These are phyloP conservation scores for Cristatella mucedo DNA, from an alignment of 2,888 invertebrate species.

Conservation along the genomic window DNA sequence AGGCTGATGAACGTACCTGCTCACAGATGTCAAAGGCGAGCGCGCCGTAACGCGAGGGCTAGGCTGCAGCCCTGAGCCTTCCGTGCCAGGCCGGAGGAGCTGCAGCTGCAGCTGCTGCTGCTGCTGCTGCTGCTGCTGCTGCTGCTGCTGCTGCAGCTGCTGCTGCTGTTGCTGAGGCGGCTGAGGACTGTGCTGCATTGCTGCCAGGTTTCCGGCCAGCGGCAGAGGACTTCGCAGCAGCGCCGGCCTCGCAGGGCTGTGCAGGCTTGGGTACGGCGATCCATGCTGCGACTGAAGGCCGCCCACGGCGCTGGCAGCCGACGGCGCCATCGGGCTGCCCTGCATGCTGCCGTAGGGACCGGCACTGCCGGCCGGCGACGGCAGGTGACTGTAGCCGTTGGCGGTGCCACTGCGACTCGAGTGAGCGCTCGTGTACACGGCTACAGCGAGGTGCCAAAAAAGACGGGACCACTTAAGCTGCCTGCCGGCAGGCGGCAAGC, in stretches of 20 bases:
- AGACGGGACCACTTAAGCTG: too few relatives aligned
- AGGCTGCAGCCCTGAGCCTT: too few relatives aligned
- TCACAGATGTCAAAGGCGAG: too few relatives aligned
- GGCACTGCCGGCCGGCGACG: conserved; percentile 5
- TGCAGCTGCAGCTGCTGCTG: conserved; percentile 4
- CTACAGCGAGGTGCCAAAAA: background rate
- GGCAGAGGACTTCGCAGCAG: conserved; percentile 5
- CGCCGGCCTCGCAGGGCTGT: conserved; percentile 1
- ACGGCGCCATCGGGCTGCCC: conserved; percentile 5
- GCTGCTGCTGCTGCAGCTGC: conserved; percentile 11
- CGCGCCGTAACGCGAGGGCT: too few relatives aligned
- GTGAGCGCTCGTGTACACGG: conserved; percentile 15
- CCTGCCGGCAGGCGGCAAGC: too few relatives aligned
- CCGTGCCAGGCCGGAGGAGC: too few relatives aligned
- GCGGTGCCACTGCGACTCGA: conserved; percentile 14
- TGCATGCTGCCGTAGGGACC: conserved; percentile 6
- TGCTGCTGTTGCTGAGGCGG: conserved; percentile 9
- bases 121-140: conserved; percentile 8
- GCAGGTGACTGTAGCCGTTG: conserved; percentile 9
- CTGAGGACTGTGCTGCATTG: conserved; percentile 4
- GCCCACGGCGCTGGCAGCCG: too few relatives aligned
- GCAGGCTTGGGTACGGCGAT: conserved; percentile 2
- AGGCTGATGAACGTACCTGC: too few relatives aligned
- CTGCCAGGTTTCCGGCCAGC: too few relatives aligned
- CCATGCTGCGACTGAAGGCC: too few relatives aligned